phyloP scores from a whole-genome alignment of 2,888 invertebrate species.

The Emmelina monodactyla region DNA sequence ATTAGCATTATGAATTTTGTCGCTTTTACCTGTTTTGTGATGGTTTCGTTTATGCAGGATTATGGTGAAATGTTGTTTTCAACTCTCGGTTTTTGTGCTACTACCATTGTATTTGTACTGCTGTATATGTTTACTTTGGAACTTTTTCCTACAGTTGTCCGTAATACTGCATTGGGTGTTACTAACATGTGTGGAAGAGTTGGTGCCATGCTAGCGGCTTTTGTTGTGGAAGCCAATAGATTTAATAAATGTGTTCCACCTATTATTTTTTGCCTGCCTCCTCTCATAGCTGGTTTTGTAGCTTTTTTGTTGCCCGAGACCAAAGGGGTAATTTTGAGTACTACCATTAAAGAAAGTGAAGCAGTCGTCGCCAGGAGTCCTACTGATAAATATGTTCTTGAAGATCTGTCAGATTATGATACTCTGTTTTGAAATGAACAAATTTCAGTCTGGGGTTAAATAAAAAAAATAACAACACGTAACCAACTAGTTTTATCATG shows the following conservation, averaged over 20 bases:
- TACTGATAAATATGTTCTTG: too few species aligned
- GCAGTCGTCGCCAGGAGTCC: too few species aligned
- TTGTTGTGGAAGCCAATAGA: constrained; percentile 69
- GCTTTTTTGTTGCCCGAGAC: constrained; percentile 80
- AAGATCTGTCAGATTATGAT: too few species aligned
- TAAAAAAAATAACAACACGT: too few species aligned
- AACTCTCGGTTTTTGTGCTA: constrained; percentile 76
- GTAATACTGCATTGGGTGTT: constrained; percentile 86
- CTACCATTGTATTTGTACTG: constrained; percentile 80
- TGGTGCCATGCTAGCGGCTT: constrained; percentile 85
- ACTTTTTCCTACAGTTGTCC: constrained; percentile 85
- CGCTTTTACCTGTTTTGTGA: constrained; percentile 61
- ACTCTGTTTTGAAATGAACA: too few species aligned
- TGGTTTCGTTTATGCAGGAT: constrained; percentile 65
- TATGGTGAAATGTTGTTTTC: constrained; percentile 73
- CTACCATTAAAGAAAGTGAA: constrained; percentile 80
- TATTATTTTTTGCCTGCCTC: constrained; percentile 72
- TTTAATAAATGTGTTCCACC: constrained; percentile 72
- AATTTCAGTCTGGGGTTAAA: too few species aligned
- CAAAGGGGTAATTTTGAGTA: constrained; percentile 73
- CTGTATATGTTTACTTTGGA: constrained; percentile 85
- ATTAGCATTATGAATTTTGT: constrained; percentile 68
- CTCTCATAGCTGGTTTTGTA: constrained; percentile 70
- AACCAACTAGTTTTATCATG: too few species aligned
- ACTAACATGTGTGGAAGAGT: constrained; percentile 85